Base-by-base conservation (phyloP, 2,888 invertebrate species). In the Drosophila fungiperda region DNA sequence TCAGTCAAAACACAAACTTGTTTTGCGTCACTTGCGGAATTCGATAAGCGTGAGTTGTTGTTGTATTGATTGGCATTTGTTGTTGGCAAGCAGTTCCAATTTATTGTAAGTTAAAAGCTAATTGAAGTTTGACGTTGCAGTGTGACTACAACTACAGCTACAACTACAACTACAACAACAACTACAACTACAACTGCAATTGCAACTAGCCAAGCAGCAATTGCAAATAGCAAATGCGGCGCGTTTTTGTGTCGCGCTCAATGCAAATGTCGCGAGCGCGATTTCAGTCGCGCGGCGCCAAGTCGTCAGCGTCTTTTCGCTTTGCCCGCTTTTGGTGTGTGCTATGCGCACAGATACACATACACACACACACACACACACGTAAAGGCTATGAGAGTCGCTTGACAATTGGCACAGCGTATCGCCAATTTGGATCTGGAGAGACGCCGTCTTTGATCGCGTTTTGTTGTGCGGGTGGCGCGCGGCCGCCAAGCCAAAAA, bases 71-170 rank as follows among this genome's bases (percentile, higher is more conserved):
- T 78, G 66, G 64, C 57, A 71, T 70, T 32, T 40, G 66, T 72
- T 68, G 68, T 57, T 57, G 60, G n/a, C 33, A 50, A 26, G 40
- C 11, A n/a, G 45, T n/a, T 35, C 77, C 79, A 80, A 86, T 87
- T 87, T 89, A 89, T 78, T 86, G 76, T 78, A 87, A 89, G 78
- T 73, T 78, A 68, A 87, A 82, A 82, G 82, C 82, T 85, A 86
- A 89, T 89, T 89, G 76, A 84, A 89, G 85, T 89, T 84, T 71
- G 79, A 77, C 74, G 69, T 60, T 50, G 57, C 48, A 61, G 20
- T 26, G n/a, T 23, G 23, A 26, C 54, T n/a, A 36, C 26, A 8
- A 1, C 55, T 7, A 36, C 23, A 53, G 32, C 58, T 15, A 36
- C 35, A 40, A 6, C 29, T 29, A 49, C 26, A 26, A 17, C 49